Conservation (phyloP, 2,113 vertebrate species). For the Bostrychus sinensis region DNA sequence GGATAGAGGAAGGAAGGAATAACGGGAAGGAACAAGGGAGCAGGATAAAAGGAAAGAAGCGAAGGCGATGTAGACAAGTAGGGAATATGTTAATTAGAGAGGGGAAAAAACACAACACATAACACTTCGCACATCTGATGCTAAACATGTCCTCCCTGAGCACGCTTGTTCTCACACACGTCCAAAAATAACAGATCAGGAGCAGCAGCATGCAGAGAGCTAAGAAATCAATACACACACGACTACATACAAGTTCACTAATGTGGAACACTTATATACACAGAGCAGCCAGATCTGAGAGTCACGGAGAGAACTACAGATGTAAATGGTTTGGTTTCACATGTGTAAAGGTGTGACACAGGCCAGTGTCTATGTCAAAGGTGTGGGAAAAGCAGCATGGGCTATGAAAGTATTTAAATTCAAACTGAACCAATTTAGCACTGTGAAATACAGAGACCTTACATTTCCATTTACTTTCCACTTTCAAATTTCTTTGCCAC, state of each 20-base stretch:
- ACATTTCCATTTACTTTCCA: no score
- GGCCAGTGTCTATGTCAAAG: no score
- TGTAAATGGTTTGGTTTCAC: not conserved
- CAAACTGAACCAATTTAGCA: no score
- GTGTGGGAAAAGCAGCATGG: no score
- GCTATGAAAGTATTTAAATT: no score
- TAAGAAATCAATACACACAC: constrained; percentile 15
- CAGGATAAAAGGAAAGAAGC: not conserved
- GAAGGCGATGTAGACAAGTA: not conserved
- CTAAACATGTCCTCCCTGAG: constrained; percentile 7
- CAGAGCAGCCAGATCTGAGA: not conserved
- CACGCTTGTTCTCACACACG: constrained; percentile 2
- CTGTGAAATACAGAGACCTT: no score
- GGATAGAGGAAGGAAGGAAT: not conserved
- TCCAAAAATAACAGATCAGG: constrained; percentile 22
- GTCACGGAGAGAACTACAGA: not conserved
- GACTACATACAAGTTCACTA: not conserved
- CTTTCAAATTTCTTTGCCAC: no score
- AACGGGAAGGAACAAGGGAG: not conserved
- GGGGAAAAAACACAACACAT: not conserved
- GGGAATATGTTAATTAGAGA: not conserved
- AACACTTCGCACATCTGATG: constrained; percentile 7
- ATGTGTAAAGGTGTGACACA: not conserved
- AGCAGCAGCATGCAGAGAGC: constrained; percentile 18
- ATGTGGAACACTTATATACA: not conserved